Evolutionary conservation across 2,113 vertebrate species (phyloP).

Genomic region (Acrocephalus arundinaceus): DNA sequence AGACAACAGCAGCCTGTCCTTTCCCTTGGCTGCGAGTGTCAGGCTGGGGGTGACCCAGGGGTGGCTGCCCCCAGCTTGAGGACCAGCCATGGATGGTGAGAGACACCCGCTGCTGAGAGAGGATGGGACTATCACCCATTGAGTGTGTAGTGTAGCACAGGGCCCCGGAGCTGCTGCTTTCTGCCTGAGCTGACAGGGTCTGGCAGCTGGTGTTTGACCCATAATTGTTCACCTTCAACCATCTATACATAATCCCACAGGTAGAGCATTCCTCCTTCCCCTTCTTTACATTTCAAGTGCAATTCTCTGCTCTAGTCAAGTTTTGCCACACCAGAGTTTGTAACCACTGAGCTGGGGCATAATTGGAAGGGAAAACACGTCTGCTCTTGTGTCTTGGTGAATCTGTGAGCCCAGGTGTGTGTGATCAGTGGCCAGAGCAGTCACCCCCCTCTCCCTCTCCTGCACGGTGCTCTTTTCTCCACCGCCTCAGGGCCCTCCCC

Average conservation of each 20-base stretch:
- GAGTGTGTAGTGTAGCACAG: neutral
- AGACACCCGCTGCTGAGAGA: neutral
- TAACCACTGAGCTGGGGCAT: neutral
- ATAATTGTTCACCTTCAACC: neutral
- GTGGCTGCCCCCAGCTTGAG: neutral
- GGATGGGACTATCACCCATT: neutral
- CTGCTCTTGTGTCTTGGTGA: neutral
- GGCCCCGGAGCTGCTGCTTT: neutral
- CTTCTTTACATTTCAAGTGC: neutral
- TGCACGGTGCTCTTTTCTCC: neutral
- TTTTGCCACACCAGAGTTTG: neutral
- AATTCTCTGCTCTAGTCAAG: neutral
- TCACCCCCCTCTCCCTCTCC: neutral
- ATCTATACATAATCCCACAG: neutral
- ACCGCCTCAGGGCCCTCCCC: neutral
- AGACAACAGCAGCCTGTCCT: neutral
- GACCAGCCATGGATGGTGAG: neutral
- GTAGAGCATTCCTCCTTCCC: neutral
- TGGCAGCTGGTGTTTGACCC: neutral
- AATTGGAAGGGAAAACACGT: neutral
- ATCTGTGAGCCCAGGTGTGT: neutral
- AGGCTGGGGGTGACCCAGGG: neutral
- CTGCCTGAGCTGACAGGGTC: neutral
- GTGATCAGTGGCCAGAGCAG: neutral
- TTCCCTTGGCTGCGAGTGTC: neutral